Evolutionary conservation across 2,888 invertebrate species (phyloP).

Genomic region (Aleiodes testaceus): DNA sequence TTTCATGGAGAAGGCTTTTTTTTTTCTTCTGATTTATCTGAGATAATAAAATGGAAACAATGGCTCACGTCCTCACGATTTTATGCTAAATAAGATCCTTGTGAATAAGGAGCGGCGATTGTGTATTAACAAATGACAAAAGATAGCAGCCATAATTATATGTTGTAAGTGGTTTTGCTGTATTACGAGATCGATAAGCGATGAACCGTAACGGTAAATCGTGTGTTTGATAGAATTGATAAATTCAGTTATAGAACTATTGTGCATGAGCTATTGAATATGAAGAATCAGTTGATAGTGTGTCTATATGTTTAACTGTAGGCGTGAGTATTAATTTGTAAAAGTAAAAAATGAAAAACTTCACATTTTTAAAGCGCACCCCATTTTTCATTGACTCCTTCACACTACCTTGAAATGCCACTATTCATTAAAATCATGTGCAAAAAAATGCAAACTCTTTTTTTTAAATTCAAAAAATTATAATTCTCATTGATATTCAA

Average conservation of each 20-base stretch:
- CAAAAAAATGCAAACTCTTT: neutral
- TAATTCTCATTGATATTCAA: neutral
- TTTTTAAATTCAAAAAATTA: slow-evolving; percentile 1
- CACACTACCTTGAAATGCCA: neutral
- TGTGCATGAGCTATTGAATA: neutral
- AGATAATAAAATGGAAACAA: neutral
- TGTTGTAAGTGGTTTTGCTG: slow-evolving; percentile 7
- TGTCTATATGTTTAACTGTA: no score
- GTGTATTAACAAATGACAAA: slow-evolving; percentile 23
- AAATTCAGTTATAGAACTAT: neutral
- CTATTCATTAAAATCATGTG: neutral
- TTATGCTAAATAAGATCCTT: slow-evolving; percentile 26
- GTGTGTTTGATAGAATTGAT: neutral
- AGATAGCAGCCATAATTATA: slow-evolving; percentile 8
- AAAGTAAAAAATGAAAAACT: slow-evolving; percentile 30
- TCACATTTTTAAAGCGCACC: neutral
- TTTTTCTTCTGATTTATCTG: neutral
- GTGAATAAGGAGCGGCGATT: slow-evolving; percentile 8
- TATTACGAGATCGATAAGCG: slow-evolving; percentile 16
- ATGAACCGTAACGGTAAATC: slow-evolving; percentile 26
- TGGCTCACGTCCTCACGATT: slow-evolving; percentile 15
- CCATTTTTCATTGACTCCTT: no score
- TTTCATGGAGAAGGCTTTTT: no score
- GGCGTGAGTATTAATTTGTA: no score
- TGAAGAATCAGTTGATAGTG: no score